Conservation (phyloP, 2,797 vertebrate species). For the Arremon aurantiirostris region DNA sequence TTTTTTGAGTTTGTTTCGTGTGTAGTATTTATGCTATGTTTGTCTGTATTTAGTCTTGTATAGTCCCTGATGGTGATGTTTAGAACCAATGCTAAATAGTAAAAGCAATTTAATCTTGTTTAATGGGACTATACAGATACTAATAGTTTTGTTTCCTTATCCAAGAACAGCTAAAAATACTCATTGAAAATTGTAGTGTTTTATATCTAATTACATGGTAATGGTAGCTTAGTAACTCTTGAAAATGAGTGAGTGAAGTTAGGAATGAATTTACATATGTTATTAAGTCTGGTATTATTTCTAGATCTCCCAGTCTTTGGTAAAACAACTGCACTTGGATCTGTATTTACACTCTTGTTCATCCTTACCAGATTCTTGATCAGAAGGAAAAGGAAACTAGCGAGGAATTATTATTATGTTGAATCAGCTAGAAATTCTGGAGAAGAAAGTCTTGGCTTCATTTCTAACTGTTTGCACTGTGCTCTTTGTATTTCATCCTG, state of each 20-base stretch:
- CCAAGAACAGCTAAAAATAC: conserved; percentile 82
- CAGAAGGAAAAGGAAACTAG: conserved; percentile 9
- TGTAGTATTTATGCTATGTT: conserved; percentile 64
- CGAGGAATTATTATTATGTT: not conserved
- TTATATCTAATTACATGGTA: not conserved
- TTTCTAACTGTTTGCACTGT: conserved; percentile 48
- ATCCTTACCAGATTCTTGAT: not conserved
- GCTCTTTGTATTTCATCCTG: conserved; percentile 52
- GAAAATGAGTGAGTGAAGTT: not conserved
- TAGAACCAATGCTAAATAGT: conserved; percentile 13
- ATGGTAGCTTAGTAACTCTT: not conserved
- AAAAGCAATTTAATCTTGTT: conserved; percentile 1
- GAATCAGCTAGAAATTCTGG: not conserved
- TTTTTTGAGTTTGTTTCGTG: conserved; percentile 51
- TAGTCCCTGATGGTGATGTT: conserved; percentile 68
- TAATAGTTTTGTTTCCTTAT: conserved; percentile 83
- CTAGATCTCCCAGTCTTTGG: not conserved
- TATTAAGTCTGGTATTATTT: not conserved
- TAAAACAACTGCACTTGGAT: not conserved
- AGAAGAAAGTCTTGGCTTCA: conserved; percentile 9
- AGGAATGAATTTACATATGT: not conserved
- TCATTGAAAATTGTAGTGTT: not conserved
- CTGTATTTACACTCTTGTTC: not conserved
- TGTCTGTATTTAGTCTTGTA: conserved; percentile 71
- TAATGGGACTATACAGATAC: conserved; percentile 73